Evolutionary conservation across 2,888 invertebrate species (phyloP).

Genomic region (Melipona bicolor): DNA sequence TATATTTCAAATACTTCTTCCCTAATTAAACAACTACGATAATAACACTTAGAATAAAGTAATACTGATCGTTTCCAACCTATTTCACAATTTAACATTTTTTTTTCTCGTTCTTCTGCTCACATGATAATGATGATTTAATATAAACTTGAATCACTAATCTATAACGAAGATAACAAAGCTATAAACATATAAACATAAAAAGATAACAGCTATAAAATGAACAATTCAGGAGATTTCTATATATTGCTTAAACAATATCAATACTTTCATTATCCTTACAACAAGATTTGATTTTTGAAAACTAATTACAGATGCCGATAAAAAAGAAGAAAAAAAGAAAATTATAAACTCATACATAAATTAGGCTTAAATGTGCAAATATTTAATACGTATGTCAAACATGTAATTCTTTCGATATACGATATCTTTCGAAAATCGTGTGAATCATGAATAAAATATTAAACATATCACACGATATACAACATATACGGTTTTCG

Average conservation of each 20-base stretch:
- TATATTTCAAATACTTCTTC: slow-evolving; percentile 32
- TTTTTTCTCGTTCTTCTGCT: slow-evolving; percentile 27
- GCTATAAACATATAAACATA: no score
- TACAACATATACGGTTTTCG: not conserved
- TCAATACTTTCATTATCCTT: not conserved
- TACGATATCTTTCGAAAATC: not conserved
- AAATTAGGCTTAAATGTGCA: not conserved
- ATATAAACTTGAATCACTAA: slow-evolving; percentile 32
- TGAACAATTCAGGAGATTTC: slow-evolving; percentile 34
- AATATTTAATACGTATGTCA: not conserved
- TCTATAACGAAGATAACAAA: slow-evolving; percentile 38
- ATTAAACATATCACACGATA: not conserved
- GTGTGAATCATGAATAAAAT: not conserved
- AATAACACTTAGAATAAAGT: slow-evolving; percentile 63
- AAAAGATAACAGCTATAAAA: slow-evolving; percentile 6
- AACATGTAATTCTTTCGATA: not conserved
- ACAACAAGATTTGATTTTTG: not conserved
- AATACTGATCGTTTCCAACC: slow-evolving; percentile 66
- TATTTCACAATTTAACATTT: slow-evolving; percentile 52
- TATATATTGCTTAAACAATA: slow-evolving; percentile 12
- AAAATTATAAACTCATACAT: not conserved
- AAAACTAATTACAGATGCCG: not conserved
- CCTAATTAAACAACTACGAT: slow-evolving; percentile 59
- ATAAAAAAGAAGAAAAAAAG: not conserved
- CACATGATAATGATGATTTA: slow-evolving; percentile 14